phyloP scores from a whole-genome alignment of 2,113 vertebrate species.

The Sula dactylatra region DNA sequence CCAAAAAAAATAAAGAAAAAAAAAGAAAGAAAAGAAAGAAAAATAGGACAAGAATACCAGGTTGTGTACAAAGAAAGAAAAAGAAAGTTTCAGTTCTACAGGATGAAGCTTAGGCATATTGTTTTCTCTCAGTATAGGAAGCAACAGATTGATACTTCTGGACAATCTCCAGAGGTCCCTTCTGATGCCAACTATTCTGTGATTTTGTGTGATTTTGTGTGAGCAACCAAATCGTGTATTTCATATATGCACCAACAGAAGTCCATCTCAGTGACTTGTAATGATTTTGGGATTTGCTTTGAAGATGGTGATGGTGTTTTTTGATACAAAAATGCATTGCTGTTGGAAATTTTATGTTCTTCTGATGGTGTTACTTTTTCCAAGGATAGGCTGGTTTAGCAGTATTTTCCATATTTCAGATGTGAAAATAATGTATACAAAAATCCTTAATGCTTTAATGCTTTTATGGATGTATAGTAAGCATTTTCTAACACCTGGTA shows the following conservation, averaged over 20 bases:
- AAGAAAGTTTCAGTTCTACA: neutral
- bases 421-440: neutral
- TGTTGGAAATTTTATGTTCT: neutral
- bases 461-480: neutral
- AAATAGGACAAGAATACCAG: neutral
- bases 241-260: neutral
- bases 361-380: neutral
- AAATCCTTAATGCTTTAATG: neutral
- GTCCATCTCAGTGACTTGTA: neutral
- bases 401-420: neutral
- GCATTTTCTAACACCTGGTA: neutral
- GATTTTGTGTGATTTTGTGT: neutral
- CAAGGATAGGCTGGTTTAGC: neutral
- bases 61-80: neutral
- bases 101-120: neutral
- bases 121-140: neutral
- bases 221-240: neutral
- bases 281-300: neutral
- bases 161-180: neutral
- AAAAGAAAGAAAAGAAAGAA: rapidly evolving
- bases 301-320: neutral
- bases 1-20: too few species aligned
- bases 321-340: neutral
- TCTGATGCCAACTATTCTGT: neutral
- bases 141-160: neutral